Conservation (phyloP, 2,888 invertebrate species). For the Rhagium mordax region DNA sequence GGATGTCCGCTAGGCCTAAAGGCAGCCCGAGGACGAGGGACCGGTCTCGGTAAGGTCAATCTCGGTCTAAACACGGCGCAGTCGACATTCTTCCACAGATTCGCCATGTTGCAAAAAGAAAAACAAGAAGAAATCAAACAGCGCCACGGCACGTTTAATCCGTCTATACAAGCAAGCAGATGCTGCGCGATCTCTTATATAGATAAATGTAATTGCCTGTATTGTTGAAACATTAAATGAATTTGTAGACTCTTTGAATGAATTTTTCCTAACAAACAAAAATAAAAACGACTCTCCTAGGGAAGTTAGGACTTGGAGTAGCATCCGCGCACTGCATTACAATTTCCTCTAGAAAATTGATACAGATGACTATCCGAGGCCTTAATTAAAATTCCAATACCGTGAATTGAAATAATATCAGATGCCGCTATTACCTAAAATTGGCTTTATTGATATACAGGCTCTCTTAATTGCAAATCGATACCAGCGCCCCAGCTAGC, state of each 20-base stretch:
- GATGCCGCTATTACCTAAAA: slow-evolving; percentile 33
- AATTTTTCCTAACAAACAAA: too few relatives aligned
- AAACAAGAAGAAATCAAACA: slow-evolving; percentile 5
- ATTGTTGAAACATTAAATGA: not conserved
- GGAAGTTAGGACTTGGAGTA: too few relatives aligned
- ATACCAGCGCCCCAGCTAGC: not conserved
- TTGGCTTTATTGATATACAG: slow-evolving; percentile 30
- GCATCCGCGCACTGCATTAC: not conserved
- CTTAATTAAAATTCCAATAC: slow-evolving; percentile 43
- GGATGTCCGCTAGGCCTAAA: slow-evolving; percentile 45
- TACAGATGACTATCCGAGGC: slow-evolving; percentile 38
- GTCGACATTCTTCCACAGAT: slow-evolving; percentile 23
- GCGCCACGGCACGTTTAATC: not conserved
- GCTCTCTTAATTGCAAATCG: slow-evolving; percentile 27
- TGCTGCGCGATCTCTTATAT: slow-evolving; percentile 9
- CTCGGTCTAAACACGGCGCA: not conserved
- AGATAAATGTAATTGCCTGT: not conserved
- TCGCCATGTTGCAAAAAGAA: slow-evolving; percentile 7
- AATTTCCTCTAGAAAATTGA: slow-evolving; percentile 35
- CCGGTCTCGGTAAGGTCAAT: slow-evolving; percentile 28
- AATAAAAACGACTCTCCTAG: too few relatives aligned
- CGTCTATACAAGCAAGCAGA: not conserved
- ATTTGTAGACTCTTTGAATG: too few relatives aligned
- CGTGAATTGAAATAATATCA: slow-evolving; percentile 43
- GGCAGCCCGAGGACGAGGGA: slow-evolving; percentile 22